phyloP scores from a whole-genome alignment of 2,888 invertebrate genomes.

The Drosophila antonietae region DNA sequence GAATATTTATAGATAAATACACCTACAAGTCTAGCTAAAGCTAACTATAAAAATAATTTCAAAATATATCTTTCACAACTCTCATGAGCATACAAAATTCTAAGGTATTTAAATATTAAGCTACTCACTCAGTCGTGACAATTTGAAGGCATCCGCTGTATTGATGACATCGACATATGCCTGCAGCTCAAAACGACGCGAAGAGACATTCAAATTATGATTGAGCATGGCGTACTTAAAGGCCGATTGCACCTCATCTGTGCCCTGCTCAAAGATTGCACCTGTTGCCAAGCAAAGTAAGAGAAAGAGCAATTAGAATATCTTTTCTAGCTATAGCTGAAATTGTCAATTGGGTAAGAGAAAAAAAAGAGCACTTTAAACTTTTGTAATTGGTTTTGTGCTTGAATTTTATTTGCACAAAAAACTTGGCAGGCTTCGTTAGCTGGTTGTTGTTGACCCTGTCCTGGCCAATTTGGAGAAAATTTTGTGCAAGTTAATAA shows the following conservation, averaged over 20 bases:
- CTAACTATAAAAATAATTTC: no score
- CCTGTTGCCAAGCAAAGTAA: slow-evolving; percentile 86
- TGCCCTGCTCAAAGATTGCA: slow-evolving; percentile 96
- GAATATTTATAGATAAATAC: no score
- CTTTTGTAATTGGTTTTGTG: slow-evolving; percentile 78
- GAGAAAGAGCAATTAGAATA: not conserved
- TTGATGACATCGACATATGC: slow-evolving; percentile 96
- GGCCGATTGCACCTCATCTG: slow-evolving; percentile 96
- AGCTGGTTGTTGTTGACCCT: slow-evolving; percentile 23
- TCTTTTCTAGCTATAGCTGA: slow-evolving; percentile 15
- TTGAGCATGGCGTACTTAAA: slow-evolving; percentile 95
- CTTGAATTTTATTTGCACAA: slow-evolving; percentile 64
- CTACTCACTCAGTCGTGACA: slow-evolving; percentile 94
- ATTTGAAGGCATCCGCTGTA: slow-evolving; percentile 96
- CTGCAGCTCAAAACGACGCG: slow-evolving; percentile 92
- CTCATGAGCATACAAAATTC: not conserved
- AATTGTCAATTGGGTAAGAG: slow-evolving; percentile 75
- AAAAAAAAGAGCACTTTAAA: slow-evolving; percentile 70
- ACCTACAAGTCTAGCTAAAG: no score
- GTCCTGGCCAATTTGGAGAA: slow-evolving; percentile 55
- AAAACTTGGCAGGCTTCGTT: slow-evolving; percentile 43
- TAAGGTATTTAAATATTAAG: not conserved
- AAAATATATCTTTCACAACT: not conserved
- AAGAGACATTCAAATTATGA: slow-evolving; percentile 93
- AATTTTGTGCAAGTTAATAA: slow-evolving; percentile 69